Conservation (phyloP, 1,140 invertebrate genomes). For the Leptopilina clavipes region DNA sequence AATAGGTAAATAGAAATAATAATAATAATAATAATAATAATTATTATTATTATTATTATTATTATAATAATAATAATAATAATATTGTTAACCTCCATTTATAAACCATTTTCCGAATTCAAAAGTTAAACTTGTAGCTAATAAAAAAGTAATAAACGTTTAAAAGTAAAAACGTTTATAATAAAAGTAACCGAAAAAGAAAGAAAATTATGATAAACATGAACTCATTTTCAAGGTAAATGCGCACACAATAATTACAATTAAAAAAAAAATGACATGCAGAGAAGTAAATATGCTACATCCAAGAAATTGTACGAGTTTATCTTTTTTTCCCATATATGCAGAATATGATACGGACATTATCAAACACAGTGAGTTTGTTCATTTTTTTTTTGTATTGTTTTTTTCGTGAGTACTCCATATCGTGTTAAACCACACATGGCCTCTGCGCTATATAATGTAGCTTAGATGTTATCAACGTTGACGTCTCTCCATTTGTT, state of each 20-base stretch:
- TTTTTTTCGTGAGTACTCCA: background rate
- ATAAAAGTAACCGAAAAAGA: too few species aligned
- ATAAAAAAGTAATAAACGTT: too few species aligned
- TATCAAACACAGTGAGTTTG: background rate
- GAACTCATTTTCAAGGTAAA: too few species aligned
- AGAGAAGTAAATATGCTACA: background rate
- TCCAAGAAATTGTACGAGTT: background rate
- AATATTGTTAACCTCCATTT: too few species aligned
- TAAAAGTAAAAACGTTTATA: too few species aligned
- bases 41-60: too few species aligned
- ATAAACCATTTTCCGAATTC: too few species aligned
- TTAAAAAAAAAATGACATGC: background rate
- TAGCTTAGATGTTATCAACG: conserved; percentile 8
- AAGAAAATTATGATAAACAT: too few species aligned
- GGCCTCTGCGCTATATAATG: background rate
- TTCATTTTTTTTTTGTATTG: background rate
- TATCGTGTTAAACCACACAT: conserved; percentile 9
- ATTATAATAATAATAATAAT: too few species aligned
- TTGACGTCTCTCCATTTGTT: conserved; percentile 36
- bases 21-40: too few species aligned
- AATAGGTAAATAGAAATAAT: too few species aligned
- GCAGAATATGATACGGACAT: background rate
- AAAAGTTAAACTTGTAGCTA: too few species aligned
- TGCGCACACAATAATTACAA: background rate
- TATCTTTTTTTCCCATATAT: background rate